Evolutionary conservation across 2,797 vertebrate genomes (phyloP), one percentile per base, ranked within the genome.

Genomic region (Halcyon smyrnensis): DNA sequence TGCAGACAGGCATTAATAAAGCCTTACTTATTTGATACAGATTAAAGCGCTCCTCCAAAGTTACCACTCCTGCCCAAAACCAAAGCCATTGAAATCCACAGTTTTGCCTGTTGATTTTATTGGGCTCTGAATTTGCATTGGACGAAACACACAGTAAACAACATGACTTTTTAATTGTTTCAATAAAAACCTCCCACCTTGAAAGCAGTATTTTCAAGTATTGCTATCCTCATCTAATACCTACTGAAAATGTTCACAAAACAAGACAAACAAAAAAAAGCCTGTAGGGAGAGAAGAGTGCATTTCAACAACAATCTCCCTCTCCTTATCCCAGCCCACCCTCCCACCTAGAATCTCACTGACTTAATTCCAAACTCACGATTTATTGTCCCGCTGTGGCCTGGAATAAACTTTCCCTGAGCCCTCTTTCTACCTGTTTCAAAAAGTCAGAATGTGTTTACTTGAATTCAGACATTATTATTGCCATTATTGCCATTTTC

Each of bases 321-420:
- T 37, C 76, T 70, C 60, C 81, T 45, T 71, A 60, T 2, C 57
- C 56, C 28, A 30, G 13, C 85, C 91, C 2, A 0, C 48, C 64
- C 43, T 50, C 68, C 64, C 50, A 86, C 77, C 65, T 91, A 85
- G 73, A n/a, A 76, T 91, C 70, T 91, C 87, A 28, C 48, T 64
- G 53, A 93, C 87, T 93, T 96, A 94, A 93, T 95, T 95, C 93
- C 82, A 96, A 97, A 94, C 90, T 95, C 76, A 84, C 83, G 34
- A 83, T 90, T 94, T 95, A 92, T 83, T 83, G 59, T 82, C 92
- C 88, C 92, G 60, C 59, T 50, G 69, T 62, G 77, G 80, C 89
- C 51, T 96, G 82, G 77, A 97, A 93, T 41, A 97, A 94, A 87
- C 89, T 94, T 97, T 96, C 97, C 97, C 94, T 98, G 95, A 97